A percentile compares a stretch with the other conserved stretches of the same genome.
Conservation (phyloP, 2,113 vertebrate genomes). For the Polypterus senegalus region DNA sequence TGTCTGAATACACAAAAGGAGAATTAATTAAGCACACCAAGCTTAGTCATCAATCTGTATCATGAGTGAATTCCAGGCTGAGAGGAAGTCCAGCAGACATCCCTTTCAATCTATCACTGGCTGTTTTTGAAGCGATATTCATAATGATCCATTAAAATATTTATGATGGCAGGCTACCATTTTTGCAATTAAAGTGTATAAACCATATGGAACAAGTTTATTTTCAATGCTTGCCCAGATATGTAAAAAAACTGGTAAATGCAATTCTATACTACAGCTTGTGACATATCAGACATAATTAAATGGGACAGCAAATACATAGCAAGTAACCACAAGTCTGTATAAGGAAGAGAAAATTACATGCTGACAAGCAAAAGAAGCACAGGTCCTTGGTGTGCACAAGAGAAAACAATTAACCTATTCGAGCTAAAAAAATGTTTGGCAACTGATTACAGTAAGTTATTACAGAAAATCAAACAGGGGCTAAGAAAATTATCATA, state of each 20-base stretch:
- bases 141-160: conserved; percentile 18
- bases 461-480: too few relatives aligned
- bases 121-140: not conserved
- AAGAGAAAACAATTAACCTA: too few relatives aligned
- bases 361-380: too few relatives aligned
- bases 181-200: not conserved
- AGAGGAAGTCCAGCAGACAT: not conserved
- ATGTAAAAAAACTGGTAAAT: not conserved
- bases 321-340: too few relatives aligned
- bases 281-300: too few relatives aligned
- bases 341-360: too few relatives aligned
- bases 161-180: conserved; percentile 13
- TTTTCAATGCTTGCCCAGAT: conserved; percentile 18
- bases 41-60: not conserved
- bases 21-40: conserved; percentile 6
- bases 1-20: not conserved
- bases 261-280: not conserved
- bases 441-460: too few relatives aligned
- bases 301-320: too few relatives aligned
- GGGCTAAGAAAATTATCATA: too few relatives aligned
- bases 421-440: too few relatives aligned
- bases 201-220: not conserved
- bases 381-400: too few relatives aligned
- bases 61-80: conserved; percentile 1
- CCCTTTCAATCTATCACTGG: not conserved